Base-by-base conservation (phyloP, 2,888 invertebrate species). In the Drosophila mulleri region DNA sequence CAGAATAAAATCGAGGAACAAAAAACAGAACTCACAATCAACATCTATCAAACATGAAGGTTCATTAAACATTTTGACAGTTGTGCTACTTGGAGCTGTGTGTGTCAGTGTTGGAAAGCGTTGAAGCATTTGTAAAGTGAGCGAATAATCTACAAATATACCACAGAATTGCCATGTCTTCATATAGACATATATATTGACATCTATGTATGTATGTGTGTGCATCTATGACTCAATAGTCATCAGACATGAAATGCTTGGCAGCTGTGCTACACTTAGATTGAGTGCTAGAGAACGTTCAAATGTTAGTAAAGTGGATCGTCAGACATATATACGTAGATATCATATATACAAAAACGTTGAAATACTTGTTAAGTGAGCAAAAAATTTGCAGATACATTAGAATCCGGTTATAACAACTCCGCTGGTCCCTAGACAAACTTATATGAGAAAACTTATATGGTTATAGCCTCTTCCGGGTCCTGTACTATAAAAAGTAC, bases 31-130 rank as follows among this genome's bases (percentile, higher is more conserved):
- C n/a, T 20, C 37, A 37, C 52, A 23, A 16, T 37, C 37, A 37
- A 14, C 37, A 53, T 53, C 52, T 16, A 53, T 53, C 52, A 53
- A 8, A 23, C 23, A 9, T 11, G 52, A 53, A 53, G 52, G 16
- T 9, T 37, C 52, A 53, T 53, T 53, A 23, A 53, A 23, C 37
- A 53, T 53, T 53, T 53, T 37, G 52, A 53, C 37, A 53, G 37
- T 14, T 53, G 52, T 23, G 37, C 52, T 37, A 18, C 14, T 20
- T 35, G 1, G 14, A 20, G 32, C 14, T 14, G 3, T 2, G 6
- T 23, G 5, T 37, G 20, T 16, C 23, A 37, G 52, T 53, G 52
- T 37, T 53, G 37, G 2, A 16, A 37, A 53, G 18, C 52, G 16
- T 53, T 50, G 7, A 35, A 50, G 3, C 35, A 20, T 8, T 20